A percentile compares a stretch with the other conserved stretches of the same genome.
phyloP scores from a whole-genome alignment of 2,888 invertebrate genomes.

The Myathropa florea region DNA sequence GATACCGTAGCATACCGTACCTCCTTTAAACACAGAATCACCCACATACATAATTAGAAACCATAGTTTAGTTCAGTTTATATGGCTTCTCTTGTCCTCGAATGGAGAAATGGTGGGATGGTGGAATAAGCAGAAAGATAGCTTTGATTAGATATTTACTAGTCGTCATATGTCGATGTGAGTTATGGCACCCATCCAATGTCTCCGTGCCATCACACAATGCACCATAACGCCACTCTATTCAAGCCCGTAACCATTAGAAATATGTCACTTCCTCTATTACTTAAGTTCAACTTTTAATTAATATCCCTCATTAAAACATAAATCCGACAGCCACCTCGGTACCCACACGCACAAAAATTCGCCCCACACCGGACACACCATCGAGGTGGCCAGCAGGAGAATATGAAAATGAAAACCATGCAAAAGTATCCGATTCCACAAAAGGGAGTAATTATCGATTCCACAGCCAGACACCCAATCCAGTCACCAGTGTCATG shows the following conservation, averaged over 20 bases:
- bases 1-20: too few species aligned
- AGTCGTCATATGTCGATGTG: too few species aligned
- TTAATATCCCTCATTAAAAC: constrained; percentile 18
- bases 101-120: too few species aligned
- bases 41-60: too few species aligned
- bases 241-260: not conserved
- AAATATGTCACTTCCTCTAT: not conserved
- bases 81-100: too few species aligned
- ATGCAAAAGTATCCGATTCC: constrained; percentile 28
- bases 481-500: constrained; percentile 5
- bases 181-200: too few species aligned
- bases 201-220: too few species aligned
- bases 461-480: constrained; percentile 24
- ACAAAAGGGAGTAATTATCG: constrained; percentile 38
- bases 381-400: not conserved
- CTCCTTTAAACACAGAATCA: too few species aligned
- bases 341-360: not conserved
- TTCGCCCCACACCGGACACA: not conserved
- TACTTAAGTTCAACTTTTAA: not conserved
- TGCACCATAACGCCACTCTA: not conserved
- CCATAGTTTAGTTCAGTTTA: too few species aligned
- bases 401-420: constrained; percentile 34
- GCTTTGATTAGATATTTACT: too few species aligned
- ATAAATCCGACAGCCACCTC: constrained; percentile 17
- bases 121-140: too few species aligned